Base-by-base conservation (phyloP, 2,797 vertebrate species). In the Enteromius argenteus region DNA sequence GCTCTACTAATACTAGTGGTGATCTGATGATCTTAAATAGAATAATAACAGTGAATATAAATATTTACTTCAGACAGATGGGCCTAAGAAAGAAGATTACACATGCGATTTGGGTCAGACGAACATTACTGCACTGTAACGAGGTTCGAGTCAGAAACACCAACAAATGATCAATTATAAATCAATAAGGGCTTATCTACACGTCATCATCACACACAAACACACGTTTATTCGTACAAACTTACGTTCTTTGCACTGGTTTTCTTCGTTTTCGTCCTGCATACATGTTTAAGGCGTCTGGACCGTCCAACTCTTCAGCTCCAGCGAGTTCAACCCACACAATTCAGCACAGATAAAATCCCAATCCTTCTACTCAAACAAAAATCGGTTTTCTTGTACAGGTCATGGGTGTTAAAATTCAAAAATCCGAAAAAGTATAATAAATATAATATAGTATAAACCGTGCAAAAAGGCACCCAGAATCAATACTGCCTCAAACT, bases 181-280 rank as follows among this genome's bases (percentile, higher is more conserved):
- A 51, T 32, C 8, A 13, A 35, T 32, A 32, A 53, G 10, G 17
- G 11, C 7, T 2, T 8, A 7, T 32, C 5, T 17, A 30, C 14
- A 30, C 17, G 6, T 58, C 39, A 42, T 14, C n/a, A 64, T 44
- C n/a, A 69, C 67, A 49, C 27, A 39, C 9, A 66, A 44, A 27
- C 8, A 53, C 21, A 1, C 10, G 9, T 3, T 39, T 19, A 37
- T 14, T 19, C 9, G 3, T n/a, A n/a, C 17, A 27, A 46, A 92
- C 92, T 93, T 89, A 93, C 92, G 79, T 53, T 83, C 91, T 91
- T 75, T 87, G 90, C 51, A 86, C 87, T 2, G 92, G 89, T 88
- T 91, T 93, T 87, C 91, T 93, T 85, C 91, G 87, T 84, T 89
- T 91, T 79, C 92, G 88, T 56, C 91, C 91, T 8, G 90, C 89